Base-by-base conservation (phyloP, 2,888 invertebrate species). In the Apantesis nais region DNA sequence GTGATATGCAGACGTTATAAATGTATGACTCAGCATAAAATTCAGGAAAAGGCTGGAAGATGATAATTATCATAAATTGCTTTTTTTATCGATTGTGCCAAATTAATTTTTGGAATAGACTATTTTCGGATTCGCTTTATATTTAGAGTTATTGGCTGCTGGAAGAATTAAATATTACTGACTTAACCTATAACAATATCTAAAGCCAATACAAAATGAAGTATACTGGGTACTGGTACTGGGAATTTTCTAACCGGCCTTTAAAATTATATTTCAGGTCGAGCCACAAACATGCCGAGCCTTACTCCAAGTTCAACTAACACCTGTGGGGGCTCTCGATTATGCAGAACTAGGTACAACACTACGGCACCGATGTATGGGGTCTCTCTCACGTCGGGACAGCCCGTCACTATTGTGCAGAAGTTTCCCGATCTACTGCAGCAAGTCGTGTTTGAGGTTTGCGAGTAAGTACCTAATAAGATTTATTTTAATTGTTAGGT, bases 281-380 rank as follows among this genome's bases (percentile, higher is more conserved):
- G 94, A 44, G 90, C 92, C 29, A 81, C 86, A 19, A 90, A 84
- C 71, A 77, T 92, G 12, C 91, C 93, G 1, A 88, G 90, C 2
- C 75, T 93, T 2, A 78, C 90, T 0, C 79, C 91, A 9, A 75
- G 86, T 0, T 62, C 86, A 0, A 71, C 84, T 0, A 86, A 88
- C 75, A 85, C 91, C 2, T 95, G 97, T 80, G 96, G 97, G 25
- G 96, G 97, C 55, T 95, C 97, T 34, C 96, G 98, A 73, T 95
- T 99, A 55, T 99, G 98, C 89, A 97, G 97, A 86, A 98, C 98
- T 14, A 96, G 98, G 72, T 98, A 98, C 93, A 98, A 98, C 92
- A 98, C 98, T 34, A 98, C 98, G 62, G 98, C 98, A 29, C 98
- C 98, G 0, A 98, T 98, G 97, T 98, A 98, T 88, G 98, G 98